These are phyloP conservation scores for Auanema sp. DNA, from an alignment of 2,888 invertebrate species.

Conservation along the genomic window DNA sequence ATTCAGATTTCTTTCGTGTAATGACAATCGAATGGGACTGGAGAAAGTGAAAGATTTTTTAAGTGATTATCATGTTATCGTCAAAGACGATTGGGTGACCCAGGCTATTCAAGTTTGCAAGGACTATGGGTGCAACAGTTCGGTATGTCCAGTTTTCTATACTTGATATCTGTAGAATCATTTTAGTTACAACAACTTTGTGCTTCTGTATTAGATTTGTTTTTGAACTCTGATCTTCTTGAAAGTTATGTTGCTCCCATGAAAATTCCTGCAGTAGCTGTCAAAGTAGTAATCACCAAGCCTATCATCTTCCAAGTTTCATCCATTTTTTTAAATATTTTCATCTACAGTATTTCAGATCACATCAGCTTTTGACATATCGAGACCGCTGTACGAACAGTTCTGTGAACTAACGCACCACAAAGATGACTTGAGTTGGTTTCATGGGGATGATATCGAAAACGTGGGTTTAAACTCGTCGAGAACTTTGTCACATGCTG, in stretches of 20 bases:
- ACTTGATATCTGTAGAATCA: no score
- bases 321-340: not conserved
- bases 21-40: no score
- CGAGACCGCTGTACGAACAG: slow-evolving; percentile 26
- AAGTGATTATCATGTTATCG: no score
- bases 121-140: no score
- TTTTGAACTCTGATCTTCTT: slow-evolving; percentile 25
- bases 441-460: slow-evolving; percentile 21
- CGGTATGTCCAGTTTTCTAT: no score
- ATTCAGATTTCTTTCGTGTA: no score
- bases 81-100: no score
- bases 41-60: no score
- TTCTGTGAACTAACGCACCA: slow-evolving; percentile 17
- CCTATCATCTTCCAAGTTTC: slow-evolving; percentile 30
- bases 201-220: slow-evolving; percentile 24
- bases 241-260: slow-evolving; percentile 25
- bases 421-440: slow-evolving; percentile 28
- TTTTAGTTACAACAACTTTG: slow-evolving; percentile 2
- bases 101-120: no score
- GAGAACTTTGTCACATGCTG: no score
- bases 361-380: slow-evolving; percentile 16
- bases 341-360: slow-evolving; percentile 9
- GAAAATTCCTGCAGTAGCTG: slow-evolving; percentile 29
- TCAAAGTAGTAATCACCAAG: slow-evolving; percentile 25
- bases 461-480: not conserved